Conservation (phyloP, 2,888 invertebrate species). For the Metalampra italica region DNA sequence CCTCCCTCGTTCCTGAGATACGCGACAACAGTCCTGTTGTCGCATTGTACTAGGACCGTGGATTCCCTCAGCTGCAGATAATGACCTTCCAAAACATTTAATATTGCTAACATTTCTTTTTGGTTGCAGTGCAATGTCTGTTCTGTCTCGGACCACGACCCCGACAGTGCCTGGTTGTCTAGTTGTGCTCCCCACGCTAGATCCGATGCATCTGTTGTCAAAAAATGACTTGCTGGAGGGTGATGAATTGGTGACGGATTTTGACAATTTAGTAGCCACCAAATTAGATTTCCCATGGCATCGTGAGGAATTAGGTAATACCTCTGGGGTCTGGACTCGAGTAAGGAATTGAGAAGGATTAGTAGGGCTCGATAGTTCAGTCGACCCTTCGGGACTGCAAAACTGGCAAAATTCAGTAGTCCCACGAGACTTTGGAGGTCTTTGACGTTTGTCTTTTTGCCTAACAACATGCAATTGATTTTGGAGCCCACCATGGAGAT, state of each 20-base stretch:
- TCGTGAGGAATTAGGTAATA: neutral
- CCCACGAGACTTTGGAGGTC: slow-evolving; percentile 11
- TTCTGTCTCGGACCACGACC: neutral
- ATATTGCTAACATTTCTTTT: slow-evolving; percentile 11
- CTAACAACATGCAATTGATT: neutral
- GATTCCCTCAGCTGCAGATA: neutral
- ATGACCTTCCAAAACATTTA: neutral
- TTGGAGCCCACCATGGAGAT: slow-evolving; percentile 4
- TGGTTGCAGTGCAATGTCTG: slow-evolving; percentile 3
- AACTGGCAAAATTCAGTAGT: slow-evolving; percentile 15
- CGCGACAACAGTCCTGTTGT: slow-evolving; percentile 24
- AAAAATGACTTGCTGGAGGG: slow-evolving; percentile 8
- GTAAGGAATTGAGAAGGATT: neutral
- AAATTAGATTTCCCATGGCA: slow-evolving; percentile 1
- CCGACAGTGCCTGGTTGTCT: neutral
- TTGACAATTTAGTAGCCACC: slow-evolving; percentile 13
- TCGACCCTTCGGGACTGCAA: slow-evolving; percentile 11
- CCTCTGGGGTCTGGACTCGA: neutral
- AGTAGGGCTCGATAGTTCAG: slow-evolving; percentile 8
- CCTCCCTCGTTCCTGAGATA: slow-evolving; percentile 30
- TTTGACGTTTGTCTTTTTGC: neutral
- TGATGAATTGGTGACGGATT: slow-evolving; percentile 7
- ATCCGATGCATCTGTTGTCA: slow-evolving; percentile 19
- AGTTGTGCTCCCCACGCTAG: slow-evolving; percentile 16
- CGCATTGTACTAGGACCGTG: slow-evolving; percentile 16